Evolutionary conservation across 2,888 invertebrate genomes (phyloP).

Genomic region (Eristalinus sepulchralis): DNA sequence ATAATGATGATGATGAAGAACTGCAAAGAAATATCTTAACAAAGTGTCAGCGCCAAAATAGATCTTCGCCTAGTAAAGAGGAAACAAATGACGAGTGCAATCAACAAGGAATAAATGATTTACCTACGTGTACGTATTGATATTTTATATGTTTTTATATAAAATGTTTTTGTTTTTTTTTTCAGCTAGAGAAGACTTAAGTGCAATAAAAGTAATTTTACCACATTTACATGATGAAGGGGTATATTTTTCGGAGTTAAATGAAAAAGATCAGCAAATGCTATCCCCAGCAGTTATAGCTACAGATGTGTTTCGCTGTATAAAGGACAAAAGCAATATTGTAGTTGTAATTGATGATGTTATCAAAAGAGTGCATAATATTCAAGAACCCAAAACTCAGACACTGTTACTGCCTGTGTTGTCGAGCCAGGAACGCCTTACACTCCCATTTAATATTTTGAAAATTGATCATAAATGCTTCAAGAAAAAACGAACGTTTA

Average conservation of each 20-base stretch:
- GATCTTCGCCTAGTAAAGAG: neutral
- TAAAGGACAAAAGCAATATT: conserved; percentile 74
- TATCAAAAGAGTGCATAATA: conserved; percentile 69
- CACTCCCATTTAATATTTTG: conserved; percentile 73
- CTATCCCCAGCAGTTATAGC: conserved; percentile 75
- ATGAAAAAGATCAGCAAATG: conserved; percentile 75
- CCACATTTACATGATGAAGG: conserved; percentile 78
- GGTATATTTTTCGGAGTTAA: conserved; percentile 78
- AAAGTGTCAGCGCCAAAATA: neutral
- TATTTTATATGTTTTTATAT: neutral
- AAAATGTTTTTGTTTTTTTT: neutral
- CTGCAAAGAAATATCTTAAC: no score
- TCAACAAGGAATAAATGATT: neutral
- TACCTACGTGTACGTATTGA: conserved; percentile 6
- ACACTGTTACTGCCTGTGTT: conserved; percentile 31
- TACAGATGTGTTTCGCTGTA: conserved; percentile 75
- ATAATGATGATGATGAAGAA: no score
- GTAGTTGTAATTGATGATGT: conserved; percentile 75
- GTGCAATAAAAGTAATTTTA: conserved; percentile 57
- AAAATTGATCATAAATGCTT: conserved; percentile 73
- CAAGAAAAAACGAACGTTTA: conserved; percentile 72
- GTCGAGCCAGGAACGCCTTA: conserved; percentile 45
- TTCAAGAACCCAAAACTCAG: conserved; percentile 37
- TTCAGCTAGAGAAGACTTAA: conserved; percentile 29
- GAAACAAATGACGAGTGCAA: neutral